Evolutionary conservation across 2,888 invertebrate species (phyloP).

Genomic region (Strigamia maritima): DNA sequence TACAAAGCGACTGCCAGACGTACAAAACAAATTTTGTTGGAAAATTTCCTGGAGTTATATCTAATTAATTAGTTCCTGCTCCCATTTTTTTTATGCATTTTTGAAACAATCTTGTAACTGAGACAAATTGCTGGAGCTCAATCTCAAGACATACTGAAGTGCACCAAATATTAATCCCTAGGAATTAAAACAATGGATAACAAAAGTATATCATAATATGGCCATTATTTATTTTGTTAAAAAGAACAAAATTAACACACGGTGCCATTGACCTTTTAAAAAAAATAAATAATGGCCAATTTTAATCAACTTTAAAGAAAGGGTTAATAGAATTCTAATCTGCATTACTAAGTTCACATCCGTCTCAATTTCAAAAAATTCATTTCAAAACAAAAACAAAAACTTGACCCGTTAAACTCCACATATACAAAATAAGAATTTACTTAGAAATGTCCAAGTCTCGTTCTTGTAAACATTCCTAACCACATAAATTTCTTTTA

Average conservation of each 20-base stretch:
- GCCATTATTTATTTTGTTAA: too few relatives aligned
- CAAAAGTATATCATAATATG: too few relatives aligned
- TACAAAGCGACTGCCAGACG: neutral
- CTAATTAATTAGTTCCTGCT: neutral
- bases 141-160: too few relatives aligned
- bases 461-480: neutral
- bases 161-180: too few relatives aligned
- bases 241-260: too few relatives aligned
- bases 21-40: neutral
- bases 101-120: neutral
- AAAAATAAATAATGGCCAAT: too few relatives aligned
- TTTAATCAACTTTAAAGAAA: neutral
- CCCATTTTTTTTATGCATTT: neutral
- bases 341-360: neutral
- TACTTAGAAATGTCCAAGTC: neutral
- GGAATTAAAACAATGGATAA: too few relatives aligned
- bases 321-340: constrained; percentile 19
- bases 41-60: neutral
- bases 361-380: constrained; percentile 8
- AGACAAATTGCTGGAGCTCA: neutral
- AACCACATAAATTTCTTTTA: neutral
- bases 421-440: neutral
- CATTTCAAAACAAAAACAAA: constrained; percentile 7
- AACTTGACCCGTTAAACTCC: constrained; percentile 17
- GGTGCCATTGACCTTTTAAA: too few relatives aligned